Base-by-base conservation (phyloP, 2,888 invertebrate genomes). In the Ochropacha duplaris region DNA sequence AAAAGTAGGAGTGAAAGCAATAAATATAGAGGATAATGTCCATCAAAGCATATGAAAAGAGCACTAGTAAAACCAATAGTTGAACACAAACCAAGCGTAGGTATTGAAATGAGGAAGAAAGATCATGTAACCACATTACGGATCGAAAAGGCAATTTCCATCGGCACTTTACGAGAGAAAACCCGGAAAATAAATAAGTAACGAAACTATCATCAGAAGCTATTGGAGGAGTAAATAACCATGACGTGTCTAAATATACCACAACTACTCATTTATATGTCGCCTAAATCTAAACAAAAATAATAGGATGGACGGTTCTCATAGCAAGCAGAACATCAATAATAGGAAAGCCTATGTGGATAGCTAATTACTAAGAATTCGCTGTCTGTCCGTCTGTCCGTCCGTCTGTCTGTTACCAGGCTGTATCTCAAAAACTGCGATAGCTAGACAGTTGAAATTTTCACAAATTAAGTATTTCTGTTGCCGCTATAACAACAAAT, bases 51-150 rank as follows among this genome's bases (percentile, higher is more conserved):
- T n/a, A n/a, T n/a, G n/a, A 24, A 24, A 24, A 5, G 24, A 24
- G 5, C 24, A 24, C 24, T 5, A 24, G 5, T 24, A 24, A 24
- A 24, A 24, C 24, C 24, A 24, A 24, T 24, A 51, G 16, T 26
- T 51, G 51, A 26, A 11, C 19, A 44, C 44, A 51, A 51, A 8
- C 51, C 9, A n/a, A 31, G 24, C 28, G 26, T 31, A 51, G 28
- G 16, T 16, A 51, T 16, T 11, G 11, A 16, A 51, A 16, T 26
- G 31, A 51, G 50, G 50, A 51, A 51, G 16, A 51, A 26, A 51
- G 28, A 51, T 51, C 51, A 51, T 28, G 51, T 28, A 51, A 51
- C 26, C 9, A 44, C 44, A 44, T 44, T 44, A 44, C 16, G 19
- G 44, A 44, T 44, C 44, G 44, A 19, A 44, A 44, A 44, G 44